Conservation (phyloP, 2,888 invertebrate genomes). For the Aromia moschata region DNA sequence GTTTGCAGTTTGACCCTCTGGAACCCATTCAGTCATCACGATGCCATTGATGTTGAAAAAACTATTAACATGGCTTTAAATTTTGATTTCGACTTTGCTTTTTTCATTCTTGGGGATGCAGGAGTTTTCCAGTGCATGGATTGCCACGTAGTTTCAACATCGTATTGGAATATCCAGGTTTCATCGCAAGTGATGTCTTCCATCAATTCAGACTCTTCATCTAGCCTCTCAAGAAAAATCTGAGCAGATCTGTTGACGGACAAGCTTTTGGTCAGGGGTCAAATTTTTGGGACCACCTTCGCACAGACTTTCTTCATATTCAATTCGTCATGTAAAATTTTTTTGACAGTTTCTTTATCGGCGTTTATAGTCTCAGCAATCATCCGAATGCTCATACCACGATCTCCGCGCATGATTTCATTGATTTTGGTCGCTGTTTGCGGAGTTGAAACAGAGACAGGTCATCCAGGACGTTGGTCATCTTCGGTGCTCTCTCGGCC, state of each 20-base stretch:
- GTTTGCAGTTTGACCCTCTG: not conserved
- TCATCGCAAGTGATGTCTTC: not conserved
- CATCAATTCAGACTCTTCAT: not conserved
- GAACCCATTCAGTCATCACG: not conserved
- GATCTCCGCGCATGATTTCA: not conserved
- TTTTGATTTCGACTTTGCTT: not conserved
- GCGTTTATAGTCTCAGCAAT: not conserved
- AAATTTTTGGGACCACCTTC: not conserved
- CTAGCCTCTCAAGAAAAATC: not conserved
- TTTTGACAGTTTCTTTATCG: not conserved
- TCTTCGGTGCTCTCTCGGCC: no score
- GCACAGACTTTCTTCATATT: not conserved
- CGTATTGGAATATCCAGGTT: not conserved
- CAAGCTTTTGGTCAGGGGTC: not conserved
- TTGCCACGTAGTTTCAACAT: not conserved
- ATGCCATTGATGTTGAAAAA: not conserved
- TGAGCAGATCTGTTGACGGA: not conserved
- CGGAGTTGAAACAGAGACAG: no score
- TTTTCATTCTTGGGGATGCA: not conserved
- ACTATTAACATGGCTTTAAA: not conserved
- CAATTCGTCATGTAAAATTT: not conserved
- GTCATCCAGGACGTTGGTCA: no score
- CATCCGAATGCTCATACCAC: not conserved
- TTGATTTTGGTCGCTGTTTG: no score
- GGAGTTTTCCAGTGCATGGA: not conserved